Evolutionary conservation across 1,140 invertebrate species (phyloP), one percentile per base, ranked within the genome.

Genomic region (Listronotus bonariensis): DNA sequence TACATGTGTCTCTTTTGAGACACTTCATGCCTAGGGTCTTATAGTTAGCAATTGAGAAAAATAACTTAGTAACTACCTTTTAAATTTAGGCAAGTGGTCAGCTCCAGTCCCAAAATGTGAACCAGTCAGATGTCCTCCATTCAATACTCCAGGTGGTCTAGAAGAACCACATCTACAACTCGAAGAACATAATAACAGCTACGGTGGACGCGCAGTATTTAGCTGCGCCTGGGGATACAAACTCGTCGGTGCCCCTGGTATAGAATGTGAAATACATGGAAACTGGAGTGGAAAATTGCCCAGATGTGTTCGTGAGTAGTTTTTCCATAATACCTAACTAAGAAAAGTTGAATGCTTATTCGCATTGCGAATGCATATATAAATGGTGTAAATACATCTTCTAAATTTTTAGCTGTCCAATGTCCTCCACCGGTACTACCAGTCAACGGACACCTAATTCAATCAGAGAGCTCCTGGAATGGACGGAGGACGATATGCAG

Each of bases 51-150:
- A n/a, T n/a, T n/a, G n/a, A n/a, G n/a, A n/a, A n/a, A n/a, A n/a
- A n/a, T n/a, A n/a, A n/a, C n/a, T n/a, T n/a, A n/a, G n/a, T n/a
- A n/a, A n/a, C n/a, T n/a, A n/a, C n/a, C n/a, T n/a, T n/a, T n/a
- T n/a, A n/a, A n/a, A n/a, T n/a, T n/a, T n/a, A 91, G 89, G 89
- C 42, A 86, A 86, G 78, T 93, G 91, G 91, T 92, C 91, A 53
- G 81, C 84, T 9, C 76, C 82, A 12, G 80, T 87, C n/a, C 91
- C 91, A 8, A 83, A 77, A 40, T 93, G 91, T 77, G 84, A 86
- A 72, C 82, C 86, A 64, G 89, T 92, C 8, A 81, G 87, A 51
- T 94, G 92, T 77, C 89, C 90, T 4, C 73, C 82, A 17, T 77
- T 92, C 42, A 78, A 81, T 49, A 68, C 78, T 0, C 76, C 80